Evolutionary conservation across 2,888 invertebrate genomes (phyloP), one percentile per base, ranked within the genome.

Genomic region (Acutogordius australiensis): DNA sequence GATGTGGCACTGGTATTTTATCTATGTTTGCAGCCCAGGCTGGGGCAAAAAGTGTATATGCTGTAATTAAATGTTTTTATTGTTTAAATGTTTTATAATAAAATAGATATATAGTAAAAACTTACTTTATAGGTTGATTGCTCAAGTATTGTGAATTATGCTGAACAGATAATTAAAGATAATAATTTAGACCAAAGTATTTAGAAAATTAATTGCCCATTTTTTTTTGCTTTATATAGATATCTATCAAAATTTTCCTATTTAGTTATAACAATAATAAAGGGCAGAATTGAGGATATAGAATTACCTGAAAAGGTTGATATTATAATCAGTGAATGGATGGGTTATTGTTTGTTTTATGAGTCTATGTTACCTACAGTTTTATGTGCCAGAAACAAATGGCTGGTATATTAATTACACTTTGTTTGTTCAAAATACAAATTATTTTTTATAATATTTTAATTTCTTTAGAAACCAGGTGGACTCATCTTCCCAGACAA

Each of bases 1-100:
- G 97, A 8, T 94, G 94, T 69, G 97, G 97, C 8, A 97, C 97
- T 0, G 97, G 94, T 45, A 99, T 99, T 68, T 76, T 99, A 60
- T 90, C 90, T 30, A 97, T 99, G 94, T 99, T 99, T 74, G 94
- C 94, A 29, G 97, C 97, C 0, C 91, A 88, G 73, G 90, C 97
- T 1, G 97, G 97, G 8, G 97, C 97, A 0, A 78, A 82, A 2
- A 80, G 80, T 71, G 97, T 51, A 4, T 51, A 51, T 51, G 51
- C 51, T 4, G 28, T 1, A 27, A 44, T 27, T 30, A 62, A n/a
- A 1, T 18, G 2, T 45, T 59, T 61, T 30, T 28, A n/a, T 58
- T 13, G 13, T n/a, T n/a, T 13, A 4, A 18, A 8, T 56, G 57
- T 27, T 61, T 28, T 58, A 51, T n/a, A 18, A 61, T 4, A 13